Base-by-base conservation (phyloP, 2,888 invertebrate species). In the Drosophila putrida region DNA sequence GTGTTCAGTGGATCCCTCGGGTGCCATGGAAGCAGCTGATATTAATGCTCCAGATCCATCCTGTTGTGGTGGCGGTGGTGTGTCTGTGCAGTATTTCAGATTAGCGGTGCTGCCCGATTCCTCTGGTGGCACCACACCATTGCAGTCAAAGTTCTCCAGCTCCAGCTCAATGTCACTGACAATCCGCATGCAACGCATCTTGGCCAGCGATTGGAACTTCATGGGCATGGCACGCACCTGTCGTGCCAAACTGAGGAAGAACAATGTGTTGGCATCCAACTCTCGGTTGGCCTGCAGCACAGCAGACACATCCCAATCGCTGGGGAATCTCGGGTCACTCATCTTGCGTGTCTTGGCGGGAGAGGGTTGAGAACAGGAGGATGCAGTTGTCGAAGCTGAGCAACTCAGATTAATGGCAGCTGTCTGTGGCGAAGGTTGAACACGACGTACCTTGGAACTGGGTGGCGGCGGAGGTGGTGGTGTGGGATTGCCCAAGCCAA, bases 181-280 rank as follows among this genome's bases (percentile, higher is more conserved):
- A 6, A 92, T 91, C 47, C 91, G 91, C 92, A 92, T 92, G 67
- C 92, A 92, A 9, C 91, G 91, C 92, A 92, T 92, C 78, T 92
- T 92, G 9, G 92, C 91, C 62, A 91, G 69, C 3, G 91, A 90
- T 59, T 92, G 92, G 28, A 91, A 91, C 71, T 92, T 92, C 65
- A 90, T 91, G 27, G 92, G 92, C 92, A 92, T 92, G 20, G 90
- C 82, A 13, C 91, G 88, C 55, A 92, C 92, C 31, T 92, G 90
- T 0, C 91, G 91, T 0, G 92, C 91, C 55, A 92, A 54, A 61
- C 92, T 92, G 10, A 92, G 61, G 35, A 92, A 92, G 71, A 92
- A 92, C 20, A 92, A 74, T 3, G 91, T 92, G 31, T 91, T 92
- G 10, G 92, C 90, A 59, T 92, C 92, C 25, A 92, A 75, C n/a